Conservation (phyloP, 1,140 invertebrate species). For the Neuroterus valhalla region DNA sequence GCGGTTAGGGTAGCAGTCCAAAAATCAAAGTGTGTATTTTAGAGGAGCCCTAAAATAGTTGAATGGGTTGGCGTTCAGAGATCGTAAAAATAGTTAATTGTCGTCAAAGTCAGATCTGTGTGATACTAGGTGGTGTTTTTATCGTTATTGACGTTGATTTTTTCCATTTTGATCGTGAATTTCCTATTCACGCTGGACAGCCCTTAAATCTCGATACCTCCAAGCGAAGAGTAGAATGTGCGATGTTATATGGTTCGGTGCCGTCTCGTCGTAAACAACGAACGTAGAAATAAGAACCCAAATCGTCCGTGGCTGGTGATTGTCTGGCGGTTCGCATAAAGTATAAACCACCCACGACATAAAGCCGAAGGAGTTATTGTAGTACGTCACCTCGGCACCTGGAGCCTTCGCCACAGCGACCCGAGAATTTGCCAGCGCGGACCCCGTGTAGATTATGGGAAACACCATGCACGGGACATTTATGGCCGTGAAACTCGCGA, state of each 20-base stretch:
- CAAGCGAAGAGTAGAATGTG: constrained; percentile 44
- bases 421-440: constrained; percentile 61
- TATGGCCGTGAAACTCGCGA: constrained; percentile 60
- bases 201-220: constrained; percentile 42
- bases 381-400: constrained; percentile 67
- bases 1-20: too few species aligned
- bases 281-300: constrained; percentile 62
- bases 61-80: too few species aligned
- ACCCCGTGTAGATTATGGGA: constrained; percentile 62
- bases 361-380: constrained; percentile 70
- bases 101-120: too few species aligned
- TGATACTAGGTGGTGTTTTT: too few species aligned
- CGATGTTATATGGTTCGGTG: constrained; percentile 44
- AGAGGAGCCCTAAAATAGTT: too few species aligned
- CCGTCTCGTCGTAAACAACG: constrained; percentile 58
- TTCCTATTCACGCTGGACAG: constrained; percentile 10
- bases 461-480: constrained; percentile 59
- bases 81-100: too few species aligned
- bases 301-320: constrained; percentile 62
- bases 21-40: too few species aligned
- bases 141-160: constrained; percentile 11
- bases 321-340: constrained; percentile 65
- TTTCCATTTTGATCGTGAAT: constrained; percentile 3
- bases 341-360: constrained; percentile 70
- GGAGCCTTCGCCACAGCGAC: constrained; percentile 53